Percentiles rank a stretch among this genome's conserved stretches.
Evolutionary conservation across 1,140 invertebrate species (phyloP).

Genomic region (Meloidogyne floridensis): DNA sequence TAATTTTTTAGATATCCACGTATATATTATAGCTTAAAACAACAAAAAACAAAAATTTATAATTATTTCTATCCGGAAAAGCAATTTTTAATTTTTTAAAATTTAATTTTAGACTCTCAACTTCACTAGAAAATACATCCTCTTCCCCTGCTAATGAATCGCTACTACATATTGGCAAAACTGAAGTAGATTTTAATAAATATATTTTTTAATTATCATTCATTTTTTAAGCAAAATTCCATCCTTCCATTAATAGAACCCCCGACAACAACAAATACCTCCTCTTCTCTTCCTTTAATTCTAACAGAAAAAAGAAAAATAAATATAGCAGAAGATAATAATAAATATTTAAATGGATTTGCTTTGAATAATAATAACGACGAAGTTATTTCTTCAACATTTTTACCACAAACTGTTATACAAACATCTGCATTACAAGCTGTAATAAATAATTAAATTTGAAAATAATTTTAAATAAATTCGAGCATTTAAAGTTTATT

Average conservation of each 20-base stretch:
- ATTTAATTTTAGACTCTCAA: neutral
- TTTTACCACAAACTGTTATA: neutral
- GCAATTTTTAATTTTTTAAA: too few species aligned
- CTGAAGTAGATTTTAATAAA: neutral
- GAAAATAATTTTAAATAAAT: neutral
- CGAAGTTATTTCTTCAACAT: constrained; percentile 9
- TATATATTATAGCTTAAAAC: neutral
- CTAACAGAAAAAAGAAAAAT: neutral
- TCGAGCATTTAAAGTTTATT: too few species aligned
- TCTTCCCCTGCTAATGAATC: neutral
- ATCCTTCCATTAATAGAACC: neutral
- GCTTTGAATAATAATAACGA: neutral
- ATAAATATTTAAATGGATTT: neutral
- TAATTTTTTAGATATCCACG: too few species aligned
- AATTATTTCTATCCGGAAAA: too few species aligned
- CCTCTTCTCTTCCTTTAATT: neutral
- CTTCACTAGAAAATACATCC: neutral
- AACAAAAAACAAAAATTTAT: neutral
- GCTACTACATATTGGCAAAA: neutral
- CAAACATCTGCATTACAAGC: neutral
- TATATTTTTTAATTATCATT: neutral
- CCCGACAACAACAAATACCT: neutral
- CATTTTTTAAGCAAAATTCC: neutral
- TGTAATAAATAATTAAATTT: neutral
- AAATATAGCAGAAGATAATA: neutral